A percentile compares a stretch with the other conserved stretches of the same genome.
Conservation (phyloP, 1,140 invertebrate species). For the Drosophila cardini region DNA sequence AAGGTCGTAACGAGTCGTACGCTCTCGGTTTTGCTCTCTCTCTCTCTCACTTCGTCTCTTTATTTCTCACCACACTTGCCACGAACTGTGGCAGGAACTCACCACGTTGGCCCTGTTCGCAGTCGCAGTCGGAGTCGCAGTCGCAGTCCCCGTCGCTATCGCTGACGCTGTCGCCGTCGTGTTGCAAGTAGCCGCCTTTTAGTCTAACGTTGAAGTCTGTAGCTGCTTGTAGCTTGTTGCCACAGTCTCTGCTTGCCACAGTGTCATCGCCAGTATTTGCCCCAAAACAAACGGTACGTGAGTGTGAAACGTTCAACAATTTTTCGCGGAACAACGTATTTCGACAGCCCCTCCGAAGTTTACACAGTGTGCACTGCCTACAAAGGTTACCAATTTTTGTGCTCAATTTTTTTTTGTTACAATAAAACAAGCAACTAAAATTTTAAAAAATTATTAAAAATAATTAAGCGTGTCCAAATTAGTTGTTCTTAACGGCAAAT, state of each 20-base stretch:
- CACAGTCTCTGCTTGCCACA: slow-evolving; percentile 16
- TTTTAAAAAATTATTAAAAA: slow-evolving; percentile 8
- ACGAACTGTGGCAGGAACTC: slow-evolving; percentile 14
- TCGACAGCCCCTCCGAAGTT: neutral
- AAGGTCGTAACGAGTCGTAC: slow-evolving; percentile 44
- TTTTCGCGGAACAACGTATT: slow-evolving; percentile 17
- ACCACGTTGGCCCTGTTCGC: neutral
- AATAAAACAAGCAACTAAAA: slow-evolving; percentile 9
- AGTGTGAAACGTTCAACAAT: slow-evolving; percentile 9
- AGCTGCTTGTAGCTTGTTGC: slow-evolving; percentile 72
- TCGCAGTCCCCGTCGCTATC: neutral
- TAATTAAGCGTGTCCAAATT: slow-evolving; percentile 19
- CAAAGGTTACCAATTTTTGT: slow-evolving; percentile 46
- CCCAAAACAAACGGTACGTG: slow-evolving; percentile 32
- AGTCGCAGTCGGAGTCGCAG: no score
- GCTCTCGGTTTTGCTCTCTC: slow-evolving; percentile 3
- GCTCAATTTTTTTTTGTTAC: slow-evolving; percentile 41
- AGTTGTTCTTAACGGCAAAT: slow-evolving; percentile 20
- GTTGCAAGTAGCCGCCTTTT: slow-evolving; percentile 48
- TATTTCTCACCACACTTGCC: slow-evolving; percentile 39
- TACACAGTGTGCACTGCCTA: neutral
- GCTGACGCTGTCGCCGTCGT: slow-evolving; percentile 3
- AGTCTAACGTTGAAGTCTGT: slow-evolving; percentile 77
- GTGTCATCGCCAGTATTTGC: slow-evolving; percentile 11
- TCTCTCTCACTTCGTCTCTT: slow-evolving; percentile 6